These are phyloP conservation scores for Eupithecia abbreviata DNA, from an alignment of 2,888 invertebrate genomes.

Conservation along the genomic window DNA sequence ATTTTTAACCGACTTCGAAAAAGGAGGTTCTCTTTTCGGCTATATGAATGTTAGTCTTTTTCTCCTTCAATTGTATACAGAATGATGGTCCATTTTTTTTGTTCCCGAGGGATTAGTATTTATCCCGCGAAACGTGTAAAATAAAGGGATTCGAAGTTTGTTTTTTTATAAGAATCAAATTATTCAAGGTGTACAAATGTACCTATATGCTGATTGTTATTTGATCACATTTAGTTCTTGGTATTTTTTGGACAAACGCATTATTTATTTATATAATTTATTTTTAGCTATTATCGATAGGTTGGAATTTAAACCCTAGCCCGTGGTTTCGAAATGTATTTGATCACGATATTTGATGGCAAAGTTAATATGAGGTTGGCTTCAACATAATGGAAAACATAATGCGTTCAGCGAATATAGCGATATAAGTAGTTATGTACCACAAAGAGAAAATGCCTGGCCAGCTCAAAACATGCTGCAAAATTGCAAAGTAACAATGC, in stretches of 20 bases:
- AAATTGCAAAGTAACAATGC: neutral
- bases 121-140: too few species aligned
- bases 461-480: neutral
- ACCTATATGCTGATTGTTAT: neutral
- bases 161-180: too few species aligned
- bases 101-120: too few species aligned
- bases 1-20: too few species aligned
- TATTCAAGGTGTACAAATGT: too few species aligned
- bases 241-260: too few species aligned
- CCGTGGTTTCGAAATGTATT: neutral
- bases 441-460: neutral
- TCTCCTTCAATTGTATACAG: too few species aligned
- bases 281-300: neutral
- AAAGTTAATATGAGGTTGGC: neutral
- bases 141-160: too few species aligned
- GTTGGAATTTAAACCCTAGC: neutral
- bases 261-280: too few species aligned
- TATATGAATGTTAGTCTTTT: too few species aligned
- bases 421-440: neutral
- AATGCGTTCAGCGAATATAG: neutral
- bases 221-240: neutral
- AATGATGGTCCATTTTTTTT: too few species aligned
- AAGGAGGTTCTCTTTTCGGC: too few species aligned
- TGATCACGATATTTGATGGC: neutral
- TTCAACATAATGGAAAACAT: neutral